Conservation (phyloP, 2,888 invertebrate genomes). For the Camptogramma bilineatum region DNA sequence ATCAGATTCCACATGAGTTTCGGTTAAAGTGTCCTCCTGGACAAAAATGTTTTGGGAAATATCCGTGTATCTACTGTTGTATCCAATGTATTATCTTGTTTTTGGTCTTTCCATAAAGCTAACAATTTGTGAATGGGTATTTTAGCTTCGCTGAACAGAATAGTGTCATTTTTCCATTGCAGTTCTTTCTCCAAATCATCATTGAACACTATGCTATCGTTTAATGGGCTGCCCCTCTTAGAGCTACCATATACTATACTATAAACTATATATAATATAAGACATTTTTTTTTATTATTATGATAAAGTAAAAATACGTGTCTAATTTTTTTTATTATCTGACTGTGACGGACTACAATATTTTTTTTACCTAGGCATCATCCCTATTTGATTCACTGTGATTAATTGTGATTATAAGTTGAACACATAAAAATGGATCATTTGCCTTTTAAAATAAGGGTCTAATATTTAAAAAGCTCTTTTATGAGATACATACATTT, state of each 20-base stretch:
- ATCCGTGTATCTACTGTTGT: constrained; percentile 73
- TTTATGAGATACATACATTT: too few relatives aligned
- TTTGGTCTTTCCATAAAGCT: constrained; percentile 33
- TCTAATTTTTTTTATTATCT: too few relatives aligned
- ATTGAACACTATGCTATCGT: constrained; percentile 73
- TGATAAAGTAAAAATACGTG: too few relatives aligned
- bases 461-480: too few relatives aligned
- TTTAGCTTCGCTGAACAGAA: constrained; percentile 72
- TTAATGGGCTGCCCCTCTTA: constrained; percentile 69
- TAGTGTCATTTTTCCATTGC: constrained; percentile 77
- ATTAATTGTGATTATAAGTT: not conserved
- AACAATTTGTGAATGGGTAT: constrained; percentile 74
- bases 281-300: too few relatives aligned
- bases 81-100: constrained; percentile 47
- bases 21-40: constrained; percentile 56
- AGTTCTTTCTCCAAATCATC: constrained; percentile 76
- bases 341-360: too few relatives aligned
- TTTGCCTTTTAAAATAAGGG: not conserved
- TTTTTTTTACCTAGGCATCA: too few relatives aligned
- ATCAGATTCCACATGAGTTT: constrained; percentile 65
- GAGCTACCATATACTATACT: too few relatives aligned
- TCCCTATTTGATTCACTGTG: not conserved
- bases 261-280: too few relatives aligned
- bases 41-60: constrained; percentile 66
- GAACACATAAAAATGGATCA: not conserved